phyloP scores from a whole-genome alignment of 2,113 vertebrate genomes.

The Atlantisia rogersi region DNA sequence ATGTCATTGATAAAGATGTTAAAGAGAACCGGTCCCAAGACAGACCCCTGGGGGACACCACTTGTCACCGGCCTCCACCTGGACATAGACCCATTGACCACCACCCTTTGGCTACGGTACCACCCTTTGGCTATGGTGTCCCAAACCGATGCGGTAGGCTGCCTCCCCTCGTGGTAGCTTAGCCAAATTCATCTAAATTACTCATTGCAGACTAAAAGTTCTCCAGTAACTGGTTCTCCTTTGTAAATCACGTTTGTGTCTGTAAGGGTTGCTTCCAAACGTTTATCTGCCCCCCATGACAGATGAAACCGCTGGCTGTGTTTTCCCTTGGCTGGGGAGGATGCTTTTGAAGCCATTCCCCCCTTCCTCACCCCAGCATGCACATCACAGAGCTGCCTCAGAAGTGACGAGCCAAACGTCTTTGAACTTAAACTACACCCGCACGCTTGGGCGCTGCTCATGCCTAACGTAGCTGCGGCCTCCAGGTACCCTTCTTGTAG shows the following conservation, averaged over 20 bases:
- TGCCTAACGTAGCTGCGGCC: background rate
- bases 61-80: no score
- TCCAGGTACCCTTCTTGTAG: accelerated
- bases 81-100: no score
- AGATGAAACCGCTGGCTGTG: accelerated
- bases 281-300: accelerated
- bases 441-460: background rate
- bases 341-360: background rate
- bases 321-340: background rate
- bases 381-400: background rate
- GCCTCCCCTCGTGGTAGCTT: background rate
- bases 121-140: no score
- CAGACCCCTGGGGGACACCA: no score
- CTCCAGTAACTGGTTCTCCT: background rate
- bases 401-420: background rate
- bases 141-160: background rate
- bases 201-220: background rate
- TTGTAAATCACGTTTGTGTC: background rate
- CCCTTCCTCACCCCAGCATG: accelerated
- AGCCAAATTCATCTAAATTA: background rate
- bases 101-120: no score
- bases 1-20: no score
- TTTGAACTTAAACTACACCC: background rate
- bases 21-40: no score
- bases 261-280: background rate